These are phyloP conservation scores for Diachasma alloeum DNA, from an alignment of 1,140 invertebrate genomes.

Conservation along the genomic window DNA sequence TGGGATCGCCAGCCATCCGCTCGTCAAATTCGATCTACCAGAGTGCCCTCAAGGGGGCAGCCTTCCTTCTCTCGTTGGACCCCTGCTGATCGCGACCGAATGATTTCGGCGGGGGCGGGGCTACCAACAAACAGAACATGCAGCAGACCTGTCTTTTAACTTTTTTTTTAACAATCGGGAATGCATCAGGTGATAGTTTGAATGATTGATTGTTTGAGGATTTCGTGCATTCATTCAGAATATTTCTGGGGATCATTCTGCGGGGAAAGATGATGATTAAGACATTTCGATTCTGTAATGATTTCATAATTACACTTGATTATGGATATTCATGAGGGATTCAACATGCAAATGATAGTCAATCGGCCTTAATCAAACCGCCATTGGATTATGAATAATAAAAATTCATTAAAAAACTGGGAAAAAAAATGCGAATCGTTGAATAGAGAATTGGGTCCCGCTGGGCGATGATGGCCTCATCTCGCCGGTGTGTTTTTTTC, in stretches of 20 bases:
- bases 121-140: conserved; percentile 4
- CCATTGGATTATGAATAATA: not conserved
- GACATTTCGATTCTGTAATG: not conserved
- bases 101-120: conserved; percentile 41
- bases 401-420: not conserved
- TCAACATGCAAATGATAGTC: not conserved
- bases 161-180: not conserved
- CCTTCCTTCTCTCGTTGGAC: conserved; percentile 35
- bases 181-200: conserved; percentile 2
- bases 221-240: not conserved
- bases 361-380: not conserved
- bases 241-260: not conserved
- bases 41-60: conserved; percentile 34
- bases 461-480: conserved; percentile 58
- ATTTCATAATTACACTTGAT: not conserved
- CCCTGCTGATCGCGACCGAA: conserved; percentile 49
- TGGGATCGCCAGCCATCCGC: conserved; percentile 4
- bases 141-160: not conserved
- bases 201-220: not conserved
- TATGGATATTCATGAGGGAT: no score
- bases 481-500: conserved; percentile 38
- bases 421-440: not conserved
- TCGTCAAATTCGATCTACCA: conserved; percentile 48
- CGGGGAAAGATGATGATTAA: not conserved
- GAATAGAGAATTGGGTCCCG: conserved; percentile 41